Conservation (phyloP, 2,113 vertebrate genomes). For the Thinocorus orbignyianus region DNA sequence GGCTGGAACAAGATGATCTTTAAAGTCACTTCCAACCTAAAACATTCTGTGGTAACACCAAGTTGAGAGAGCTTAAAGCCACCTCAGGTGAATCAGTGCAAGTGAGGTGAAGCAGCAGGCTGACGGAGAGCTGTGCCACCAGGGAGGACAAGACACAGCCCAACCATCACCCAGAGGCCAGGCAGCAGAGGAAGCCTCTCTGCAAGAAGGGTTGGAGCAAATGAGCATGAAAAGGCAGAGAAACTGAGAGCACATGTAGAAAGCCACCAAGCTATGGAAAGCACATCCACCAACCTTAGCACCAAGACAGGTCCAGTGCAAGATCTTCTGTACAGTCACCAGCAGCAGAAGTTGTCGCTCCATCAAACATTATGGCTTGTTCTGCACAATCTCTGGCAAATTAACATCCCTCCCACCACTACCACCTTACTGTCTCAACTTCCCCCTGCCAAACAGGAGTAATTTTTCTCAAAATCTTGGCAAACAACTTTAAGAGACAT, state of each 20-base stretch:
- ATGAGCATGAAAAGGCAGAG: accelerated
- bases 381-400: not conserved
- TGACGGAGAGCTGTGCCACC: accelerated
- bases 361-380: not conserved
- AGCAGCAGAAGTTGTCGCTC: not conserved
- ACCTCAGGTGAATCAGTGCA: accelerated
- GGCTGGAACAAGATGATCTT: too few species aligned
- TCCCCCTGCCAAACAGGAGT: not conserved
- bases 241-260: not conserved
- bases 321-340: not conserved
- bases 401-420: not conserved
- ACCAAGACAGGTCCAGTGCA: not conserved
- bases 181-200: not conserved
- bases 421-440: not conserved
- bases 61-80: accelerated
- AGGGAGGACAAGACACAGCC: accelerated
- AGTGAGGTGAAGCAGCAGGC: not conserved
- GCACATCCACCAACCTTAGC: not conserved
- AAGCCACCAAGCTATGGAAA: not conserved
- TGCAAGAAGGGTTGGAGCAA: not conserved
- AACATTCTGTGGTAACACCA: not conserved
- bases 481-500: not conserved
- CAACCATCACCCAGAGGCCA: not conserved
- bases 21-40: too few species aligned
- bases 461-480: constrained; percentile 33